Conservation (phyloP, 2,888 invertebrate genomes). For the Epinotia brunnichana region DNA sequence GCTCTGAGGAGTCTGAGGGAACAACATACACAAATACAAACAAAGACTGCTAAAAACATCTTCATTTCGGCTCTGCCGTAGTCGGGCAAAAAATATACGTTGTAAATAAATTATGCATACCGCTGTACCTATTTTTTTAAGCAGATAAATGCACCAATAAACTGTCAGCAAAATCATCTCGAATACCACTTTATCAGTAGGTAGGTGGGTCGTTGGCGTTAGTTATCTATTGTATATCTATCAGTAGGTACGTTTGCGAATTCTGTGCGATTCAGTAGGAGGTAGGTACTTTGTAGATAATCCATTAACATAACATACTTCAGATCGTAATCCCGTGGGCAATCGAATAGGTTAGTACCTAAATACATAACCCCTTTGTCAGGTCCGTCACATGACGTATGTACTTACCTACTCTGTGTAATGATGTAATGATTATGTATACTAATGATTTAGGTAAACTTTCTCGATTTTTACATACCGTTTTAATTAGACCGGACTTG, state of each 20-base stretch:
- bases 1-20: too few relatives aligned
- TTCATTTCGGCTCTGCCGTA: too few relatives aligned
- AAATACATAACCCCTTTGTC: not conserved
- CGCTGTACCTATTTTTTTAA: not conserved
- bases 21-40: too few relatives aligned
- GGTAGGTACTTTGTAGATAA: conserved; percentile 32
- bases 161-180: conserved; percentile 21
- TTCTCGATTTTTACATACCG: not conserved
- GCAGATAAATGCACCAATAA: not conserved
- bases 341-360: not conserved
- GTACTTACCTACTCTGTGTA: too few relatives aligned
- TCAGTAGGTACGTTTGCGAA: conserved; percentile 29
- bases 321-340: conserved; percentile 13
- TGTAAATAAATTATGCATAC: too few relatives aligned
- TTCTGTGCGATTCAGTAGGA: conserved; percentile 13
- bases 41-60: too few relatives aligned
- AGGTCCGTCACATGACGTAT: not conserved
- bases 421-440: too few relatives aligned
- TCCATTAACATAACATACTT: conserved; percentile 9
- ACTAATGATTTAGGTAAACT: not conserved
- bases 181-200: conserved; percentile 27
- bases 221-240: conserved; percentile 37
- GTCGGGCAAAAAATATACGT: too few relatives aligned
- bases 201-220: conserved; percentile 33
- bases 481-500: too few relatives aligned